These are phyloP conservation scores for Trochalopteron elliotii DNA, from an alignment of 2,113 vertebrate genomes.

Conservation along the genomic window DNA sequence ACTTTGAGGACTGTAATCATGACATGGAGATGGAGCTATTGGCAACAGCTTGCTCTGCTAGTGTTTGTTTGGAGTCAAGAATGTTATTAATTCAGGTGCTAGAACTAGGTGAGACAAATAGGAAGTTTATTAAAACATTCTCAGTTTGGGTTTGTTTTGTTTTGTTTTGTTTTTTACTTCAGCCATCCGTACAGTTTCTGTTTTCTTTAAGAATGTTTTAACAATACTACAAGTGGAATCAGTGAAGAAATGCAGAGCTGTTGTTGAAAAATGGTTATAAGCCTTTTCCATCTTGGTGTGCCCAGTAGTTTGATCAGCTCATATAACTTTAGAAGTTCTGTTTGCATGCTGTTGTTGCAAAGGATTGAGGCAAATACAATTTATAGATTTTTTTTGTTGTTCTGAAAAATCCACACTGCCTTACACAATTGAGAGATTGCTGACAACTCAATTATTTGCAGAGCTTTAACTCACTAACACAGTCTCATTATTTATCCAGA, in stretches of 20 bases:
- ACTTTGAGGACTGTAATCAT: background rate
- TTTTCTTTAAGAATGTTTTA: background rate
- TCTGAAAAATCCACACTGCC: background rate
- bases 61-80: background rate
- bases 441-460: constrained; percentile 32
- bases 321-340: background rate
- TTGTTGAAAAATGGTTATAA: background rate
- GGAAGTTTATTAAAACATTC: background rate
- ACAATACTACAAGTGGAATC: background rate
- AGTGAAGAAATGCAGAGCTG: background rate
- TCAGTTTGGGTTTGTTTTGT: background rate
- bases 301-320: background rate
- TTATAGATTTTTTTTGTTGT: background rate
- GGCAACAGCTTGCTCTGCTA: background rate
- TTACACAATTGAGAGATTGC: background rate
- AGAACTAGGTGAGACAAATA: background rate
- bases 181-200: background rate
- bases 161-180: background rate
- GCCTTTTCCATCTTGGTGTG: background rate
- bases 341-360: background rate
- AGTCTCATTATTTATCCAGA: background rate
- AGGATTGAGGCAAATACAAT: background rate
- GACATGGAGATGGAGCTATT: background rate
- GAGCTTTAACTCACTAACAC: background rate
- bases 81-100: background rate